Evolutionary conservation across 2,888 invertebrate genomes (phyloP).

Genomic region (Apodemia zela): DNA sequence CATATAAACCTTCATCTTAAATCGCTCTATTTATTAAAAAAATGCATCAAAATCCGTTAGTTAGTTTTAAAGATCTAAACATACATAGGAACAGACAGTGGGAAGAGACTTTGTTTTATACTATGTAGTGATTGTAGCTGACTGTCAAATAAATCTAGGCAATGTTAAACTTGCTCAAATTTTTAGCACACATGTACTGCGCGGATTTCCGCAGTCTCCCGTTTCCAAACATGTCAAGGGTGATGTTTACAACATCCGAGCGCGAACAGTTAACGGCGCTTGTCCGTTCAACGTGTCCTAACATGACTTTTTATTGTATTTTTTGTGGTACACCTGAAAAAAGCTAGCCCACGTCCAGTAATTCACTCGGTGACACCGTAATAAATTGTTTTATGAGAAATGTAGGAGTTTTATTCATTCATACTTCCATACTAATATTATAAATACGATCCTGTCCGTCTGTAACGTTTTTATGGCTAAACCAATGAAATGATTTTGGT

Average conservation of each 20-base stretch:
- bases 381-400: constrained; percentile 25
- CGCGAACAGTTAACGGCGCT: constrained; percentile 56
- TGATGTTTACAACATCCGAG: constrained; percentile 53
- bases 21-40: no score
- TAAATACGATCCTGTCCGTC: no score
- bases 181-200: constrained; percentile 32
- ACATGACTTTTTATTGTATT: constrained; percentile 60
- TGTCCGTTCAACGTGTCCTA: constrained; percentile 45
- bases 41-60: no score
- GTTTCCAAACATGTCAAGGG: constrained; percentile 35
- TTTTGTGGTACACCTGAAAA: constrained; percentile 61
- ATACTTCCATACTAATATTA: no score
- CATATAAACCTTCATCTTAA: no score
- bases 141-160: neutral
- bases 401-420: neutral
- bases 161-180: constrained; percentile 24
- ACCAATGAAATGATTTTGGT: no score
- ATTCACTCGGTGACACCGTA: constrained; percentile 67
- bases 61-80: no score
- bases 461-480: no score
- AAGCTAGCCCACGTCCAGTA: constrained; percentile 46
- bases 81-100: no score
- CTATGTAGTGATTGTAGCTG: neutral
- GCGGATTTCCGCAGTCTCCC: constrained; percentile 29
- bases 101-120: no score